A percentile compares a stretch with the other conserved stretches of the same genome.
Conservation (phyloP, 2,797 vertebrate species). For the Anguilla anguilla region DNA sequence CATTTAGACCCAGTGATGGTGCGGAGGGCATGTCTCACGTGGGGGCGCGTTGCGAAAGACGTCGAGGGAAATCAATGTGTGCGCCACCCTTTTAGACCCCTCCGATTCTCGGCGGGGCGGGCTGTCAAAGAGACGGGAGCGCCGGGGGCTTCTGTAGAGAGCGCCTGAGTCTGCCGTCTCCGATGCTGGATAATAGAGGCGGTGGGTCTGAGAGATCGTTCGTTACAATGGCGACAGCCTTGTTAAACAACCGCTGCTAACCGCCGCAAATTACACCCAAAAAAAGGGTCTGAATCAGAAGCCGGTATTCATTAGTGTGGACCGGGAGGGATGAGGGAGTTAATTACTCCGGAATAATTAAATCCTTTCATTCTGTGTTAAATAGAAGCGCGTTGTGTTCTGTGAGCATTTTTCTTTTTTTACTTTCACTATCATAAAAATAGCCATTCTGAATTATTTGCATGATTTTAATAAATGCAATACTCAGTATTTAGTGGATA, state of each 20-base stretch:
- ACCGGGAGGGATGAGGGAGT: slow-evolving; percentile 24
- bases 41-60: background rate
- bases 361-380: slow-evolving; percentile 34
- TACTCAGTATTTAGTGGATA: background rate
- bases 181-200: background rate
- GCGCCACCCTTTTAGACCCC: background rate
- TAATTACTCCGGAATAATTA: slow-evolving; percentile 35
- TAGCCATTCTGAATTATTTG: background rate
- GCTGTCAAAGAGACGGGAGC: background rate
- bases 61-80: background rate
- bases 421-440: background rate
- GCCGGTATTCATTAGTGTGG: slow-evolving; percentile 38
- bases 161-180: background rate
- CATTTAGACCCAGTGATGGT: background rate
- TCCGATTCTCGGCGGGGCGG: background rate
- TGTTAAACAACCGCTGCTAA: slow-evolving; percentile 47
- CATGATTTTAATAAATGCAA: background rate
- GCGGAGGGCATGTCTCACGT: background rate
- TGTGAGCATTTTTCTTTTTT: too few relatives aligned
- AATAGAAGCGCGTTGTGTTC: slow-evolving; percentile 11
- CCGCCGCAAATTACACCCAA: slow-evolving; percentile 52
- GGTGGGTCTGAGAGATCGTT: slow-evolving; percentile 42
- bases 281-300: slow-evolving; percentile 43
- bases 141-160: background rate
- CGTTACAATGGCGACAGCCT: slow-evolving; percentile 61